These are phyloP conservation scores for Galemys pyrenaicus DNA, from an alignment of 2,113 vertebrate species.

Conservation along the genomic window DNA sequence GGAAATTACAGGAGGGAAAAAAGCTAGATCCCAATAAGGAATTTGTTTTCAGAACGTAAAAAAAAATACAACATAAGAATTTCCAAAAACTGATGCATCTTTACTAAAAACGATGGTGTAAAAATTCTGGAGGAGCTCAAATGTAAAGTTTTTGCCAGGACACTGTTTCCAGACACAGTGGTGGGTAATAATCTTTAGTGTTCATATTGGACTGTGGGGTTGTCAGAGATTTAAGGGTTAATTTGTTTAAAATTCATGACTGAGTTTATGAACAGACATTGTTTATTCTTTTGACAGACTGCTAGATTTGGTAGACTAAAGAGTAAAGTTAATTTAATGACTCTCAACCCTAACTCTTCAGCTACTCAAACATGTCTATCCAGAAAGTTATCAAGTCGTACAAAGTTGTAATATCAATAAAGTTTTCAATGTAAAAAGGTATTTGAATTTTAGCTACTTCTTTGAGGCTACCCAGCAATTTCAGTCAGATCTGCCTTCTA, in stretches of 20 bases:
- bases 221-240: background rate
- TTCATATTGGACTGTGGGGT: background rate
- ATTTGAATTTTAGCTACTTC: background rate
- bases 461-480: background rate
- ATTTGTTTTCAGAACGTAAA: background rate
- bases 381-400: background rate
- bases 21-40: background rate
- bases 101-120: background rate
- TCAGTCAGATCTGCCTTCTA: background rate
- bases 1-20: background rate
- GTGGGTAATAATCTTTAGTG: too few species aligned
- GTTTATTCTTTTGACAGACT: background rate
- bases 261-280: conserved; percentile 21
- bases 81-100: background rate
- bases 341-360: background rate
- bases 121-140: background rate
- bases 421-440: background rate
- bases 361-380: background rate
- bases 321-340: conserved; percentile 9
- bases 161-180: background rate
- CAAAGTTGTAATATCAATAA: background rate
- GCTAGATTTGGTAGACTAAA: conserved; percentile 16
- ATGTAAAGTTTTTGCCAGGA: background rate
- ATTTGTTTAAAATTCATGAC: conserved; percentile 51
- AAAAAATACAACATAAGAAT: background rate